Evolutionary conservation across 2,797 vertebrate species (phyloP), one percentile per base, ranked within the genome.

Genomic region (Chiloscyllium punctatum): DNA sequence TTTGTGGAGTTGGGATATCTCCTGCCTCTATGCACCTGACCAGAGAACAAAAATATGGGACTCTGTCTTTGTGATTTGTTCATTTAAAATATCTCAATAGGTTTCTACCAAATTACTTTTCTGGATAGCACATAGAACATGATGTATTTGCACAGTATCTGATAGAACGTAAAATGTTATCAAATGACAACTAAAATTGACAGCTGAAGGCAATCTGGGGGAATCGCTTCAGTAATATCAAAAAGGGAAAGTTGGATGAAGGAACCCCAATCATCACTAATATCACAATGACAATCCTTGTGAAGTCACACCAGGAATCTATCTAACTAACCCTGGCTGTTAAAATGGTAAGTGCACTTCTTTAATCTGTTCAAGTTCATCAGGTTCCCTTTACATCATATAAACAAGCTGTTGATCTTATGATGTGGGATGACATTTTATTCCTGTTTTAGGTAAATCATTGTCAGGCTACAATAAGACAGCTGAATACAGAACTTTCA

Each of bases 401-500:
- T 7, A 21, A 87, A 25, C 37, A 51, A 87, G 51, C 42, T 23
- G 42, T 48, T 51, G 21, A 91, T 91, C 4, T 1, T 7, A 62
- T 66, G 15, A 18, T n/a, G 33, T 21, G 21, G 33, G 57, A n/a
- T 91, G 42, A 71, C n/a, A 53, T 71, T 15, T 91, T n/a, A 91
- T 91, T 33, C 33, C 57, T 91, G 27, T 74, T 94, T 25, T 72
- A 94, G 94, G 94, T 94, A 42, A 15, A 72, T 51, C 94, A 51
- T 51, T 94, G 94, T 71, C 37, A 72, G 51, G 94, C 74, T 53
- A 94, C 94, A 94, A 74, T 94, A 72, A 51, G 94, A 51, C 94
- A 96, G 79, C 77, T 96, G 94, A 95, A 95, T 57, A 96, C 95
- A 11, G 96, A 96, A 94, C 96, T 96, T 68, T 71, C 96, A 95